Percentiles rank a stretch among this genome's conserved stretches.
phyloP scores from a whole-genome alignment of 2,113 vertebrate species.

The Pelobates fuscus region DNA sequence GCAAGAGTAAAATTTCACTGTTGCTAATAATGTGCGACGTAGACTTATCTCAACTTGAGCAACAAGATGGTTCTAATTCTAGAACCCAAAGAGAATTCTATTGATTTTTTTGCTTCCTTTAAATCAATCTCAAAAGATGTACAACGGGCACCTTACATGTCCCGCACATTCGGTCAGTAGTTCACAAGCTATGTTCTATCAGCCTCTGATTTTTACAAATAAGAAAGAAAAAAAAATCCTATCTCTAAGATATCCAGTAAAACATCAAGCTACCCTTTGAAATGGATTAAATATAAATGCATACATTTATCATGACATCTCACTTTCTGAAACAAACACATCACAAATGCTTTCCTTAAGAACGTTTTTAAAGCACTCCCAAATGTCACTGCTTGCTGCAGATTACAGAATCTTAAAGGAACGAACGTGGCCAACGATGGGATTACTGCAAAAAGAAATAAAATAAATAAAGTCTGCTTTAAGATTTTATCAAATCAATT shows the following conservation, averaged over 20 bases:
- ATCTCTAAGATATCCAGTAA: neutral
- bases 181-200: neutral
- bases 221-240: neutral
- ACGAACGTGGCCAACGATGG: neutral
- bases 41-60: too few species aligned
- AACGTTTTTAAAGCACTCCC: slow-evolving; percentile 14
- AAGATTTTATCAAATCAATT: slow-evolving; percentile 44
- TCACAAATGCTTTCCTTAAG: slow-evolving; percentile 27
- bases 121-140: too few species aligned
- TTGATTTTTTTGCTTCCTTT: too few species aligned
- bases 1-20: too few species aligned
- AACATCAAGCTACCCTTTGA: slow-evolving; percentile 7
- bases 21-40: too few species aligned
- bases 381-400: slow-evolving; percentile 36
- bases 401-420: slow-evolving; percentile 36
- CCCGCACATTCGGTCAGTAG: neutral
- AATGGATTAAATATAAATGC: slow-evolving; percentile 30
- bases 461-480: slow-evolving; percentile 6
- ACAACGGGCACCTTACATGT: too few species aligned
- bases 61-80: too few species aligned
- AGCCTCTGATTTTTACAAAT: slow-evolving; percentile 11
- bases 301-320: slow-evolving; percentile 36
- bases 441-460: slow-evolving; percentile 14
- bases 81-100: too few species aligned
- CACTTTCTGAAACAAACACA: slow-evolving; percentile 32